A percentile compares a stretch with the other conserved stretches of the same genome.
Evolutionary conservation across 2,888 invertebrate genomes (phyloP).

Genomic region (Oscheius sp.): DNA sequence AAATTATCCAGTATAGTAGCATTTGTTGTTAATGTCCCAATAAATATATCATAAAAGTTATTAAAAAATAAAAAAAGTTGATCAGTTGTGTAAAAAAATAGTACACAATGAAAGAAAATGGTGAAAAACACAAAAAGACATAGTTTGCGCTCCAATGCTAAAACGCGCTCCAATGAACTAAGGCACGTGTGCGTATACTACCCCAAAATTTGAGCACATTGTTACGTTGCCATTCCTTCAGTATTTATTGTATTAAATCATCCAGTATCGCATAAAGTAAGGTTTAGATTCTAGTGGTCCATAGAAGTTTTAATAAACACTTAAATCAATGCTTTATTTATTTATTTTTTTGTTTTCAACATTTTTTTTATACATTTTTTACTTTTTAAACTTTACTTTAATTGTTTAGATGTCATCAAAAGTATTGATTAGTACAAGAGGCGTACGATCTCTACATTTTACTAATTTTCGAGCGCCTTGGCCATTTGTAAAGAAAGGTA

Average conservation of each 20-base stretch:
- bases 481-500: slow-evolving; percentile 68
- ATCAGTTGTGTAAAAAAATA: too few species aligned
- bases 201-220: neutral
- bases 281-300: neutral
- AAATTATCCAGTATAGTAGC: too few species aligned
- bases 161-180: too few species aligned
- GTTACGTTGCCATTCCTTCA: slow-evolving; percentile 1
- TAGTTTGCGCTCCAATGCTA: too few species aligned
- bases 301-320: slow-evolving; percentile 5
- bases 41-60: too few species aligned
- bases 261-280: neutral
- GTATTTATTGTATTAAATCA: neutral
- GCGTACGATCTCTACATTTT: slow-evolving; percentile 59
- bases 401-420: slow-evolving; percentile 18
- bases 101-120: too few species aligned
- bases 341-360: neutral
- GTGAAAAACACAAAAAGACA: too few species aligned
- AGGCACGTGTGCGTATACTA: too few species aligned
- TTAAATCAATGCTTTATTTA: neutral
- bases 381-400: neutral
- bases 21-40: too few species aligned
- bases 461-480: slow-evolving; percentile 64
- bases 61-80: too few species aligned
- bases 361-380: neutral
- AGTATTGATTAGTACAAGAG: slow-evolving; percentile 32